Conservation (phyloP, 2,888 invertebrate genomes). For the Zaprionus bogoriensis region DNA sequence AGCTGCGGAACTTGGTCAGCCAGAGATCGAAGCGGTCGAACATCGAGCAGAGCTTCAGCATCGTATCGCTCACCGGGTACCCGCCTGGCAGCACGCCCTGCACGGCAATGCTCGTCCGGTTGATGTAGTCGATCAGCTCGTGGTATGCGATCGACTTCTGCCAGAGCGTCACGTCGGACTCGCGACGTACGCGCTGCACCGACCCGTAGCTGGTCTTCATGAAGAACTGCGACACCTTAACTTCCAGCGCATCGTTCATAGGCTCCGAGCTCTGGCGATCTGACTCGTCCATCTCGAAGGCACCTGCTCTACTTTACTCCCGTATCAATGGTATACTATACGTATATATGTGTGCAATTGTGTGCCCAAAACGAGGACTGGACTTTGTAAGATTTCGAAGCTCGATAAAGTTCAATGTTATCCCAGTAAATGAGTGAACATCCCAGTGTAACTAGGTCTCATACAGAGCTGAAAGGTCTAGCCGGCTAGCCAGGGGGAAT, state of each 20-base stretch:
- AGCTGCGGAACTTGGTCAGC: not conserved
- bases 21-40: conserved; percentile 86
- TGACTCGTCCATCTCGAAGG: too few relatives aligned
- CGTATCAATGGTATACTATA: too few relatives aligned
- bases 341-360: too few relatives aligned
- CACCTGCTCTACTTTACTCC: too few relatives aligned
- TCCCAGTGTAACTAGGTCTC: too few relatives aligned
- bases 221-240: conserved; percentile 9
- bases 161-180: conserved; percentile 32
- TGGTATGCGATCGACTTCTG: conserved; percentile 91
- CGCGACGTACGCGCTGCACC: conserved; percentile 6
- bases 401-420: too few relatives aligned
- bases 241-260: not conserved
- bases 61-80: conserved; percentile 84
- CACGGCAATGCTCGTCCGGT: conserved; percentile 92
- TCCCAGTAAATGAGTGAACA: too few relatives aligned
- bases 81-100: conserved; percentile 88
- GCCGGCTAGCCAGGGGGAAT: too few relatives aligned
- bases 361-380: too few relatives aligned
- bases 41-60: conserved; percentile 86
- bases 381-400: too few relatives aligned
- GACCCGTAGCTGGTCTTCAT: conserved; percentile 7
- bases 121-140: conserved; percentile 92
- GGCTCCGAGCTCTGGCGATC: too few relatives aligned
- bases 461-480: too few relatives aligned